Conservation (phyloP, 2,113 vertebrate genomes). For the Glaucidium brasilianum region DNA sequence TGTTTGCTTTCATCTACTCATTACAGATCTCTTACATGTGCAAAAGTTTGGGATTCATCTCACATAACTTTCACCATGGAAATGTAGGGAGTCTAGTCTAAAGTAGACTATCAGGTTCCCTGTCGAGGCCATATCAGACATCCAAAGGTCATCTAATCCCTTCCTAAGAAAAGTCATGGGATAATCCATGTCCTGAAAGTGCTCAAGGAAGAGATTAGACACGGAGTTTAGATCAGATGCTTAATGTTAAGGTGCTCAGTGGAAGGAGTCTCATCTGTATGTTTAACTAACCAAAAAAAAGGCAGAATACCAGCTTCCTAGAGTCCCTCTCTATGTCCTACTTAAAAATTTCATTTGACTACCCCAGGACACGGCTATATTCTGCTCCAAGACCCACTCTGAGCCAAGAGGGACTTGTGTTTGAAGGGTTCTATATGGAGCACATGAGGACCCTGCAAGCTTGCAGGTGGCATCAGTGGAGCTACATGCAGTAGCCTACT, state of each 20-base stretch:
- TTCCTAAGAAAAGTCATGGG: not conserved
- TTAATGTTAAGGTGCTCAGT: not conserved
- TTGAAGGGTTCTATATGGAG: not conserved
- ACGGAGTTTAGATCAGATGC: not conserved
- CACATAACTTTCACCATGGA: not conserved
- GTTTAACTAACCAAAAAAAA: not conserved
- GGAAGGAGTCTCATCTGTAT: not conserved
- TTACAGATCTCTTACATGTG: not conserved
- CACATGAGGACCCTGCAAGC: not conserved
- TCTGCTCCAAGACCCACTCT: not conserved
- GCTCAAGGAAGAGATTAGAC: not conserved
- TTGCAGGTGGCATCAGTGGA: not conserved
- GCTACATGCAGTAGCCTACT: not conserved
- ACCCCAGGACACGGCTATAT: not conserved
- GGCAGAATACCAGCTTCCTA: not conserved
- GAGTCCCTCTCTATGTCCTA: not conserved
- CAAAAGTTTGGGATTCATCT: not conserved
- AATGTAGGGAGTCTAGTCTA: not conserved
- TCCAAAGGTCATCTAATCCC: not conserved
- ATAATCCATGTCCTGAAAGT: not conserved
- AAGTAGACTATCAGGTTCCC: not conserved
- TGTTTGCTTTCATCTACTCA: not conserved
- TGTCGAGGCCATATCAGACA: not conserved
- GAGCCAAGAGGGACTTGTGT: not conserved
- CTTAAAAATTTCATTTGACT: not conserved